Evolutionary conservation across 2,888 invertebrate genomes (phyloP).

Genomic region (Meandrusa payeni): DNA sequence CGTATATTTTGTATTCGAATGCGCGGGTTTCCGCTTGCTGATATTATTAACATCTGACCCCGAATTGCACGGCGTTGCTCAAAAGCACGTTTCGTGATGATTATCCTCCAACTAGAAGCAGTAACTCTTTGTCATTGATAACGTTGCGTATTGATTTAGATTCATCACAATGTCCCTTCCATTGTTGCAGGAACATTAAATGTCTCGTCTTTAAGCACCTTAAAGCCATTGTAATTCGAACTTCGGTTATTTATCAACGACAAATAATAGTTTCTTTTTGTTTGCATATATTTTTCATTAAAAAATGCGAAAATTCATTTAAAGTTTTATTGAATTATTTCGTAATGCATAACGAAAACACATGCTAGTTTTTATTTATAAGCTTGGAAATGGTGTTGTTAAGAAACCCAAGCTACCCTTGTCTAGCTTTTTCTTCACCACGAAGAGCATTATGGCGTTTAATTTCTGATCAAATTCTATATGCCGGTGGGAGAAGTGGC

Average conservation of each 20-base stretch:
- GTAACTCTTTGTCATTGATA: constrained; percentile 19
- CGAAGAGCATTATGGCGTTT: too few species aligned
- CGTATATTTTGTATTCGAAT: constrained; percentile 69
- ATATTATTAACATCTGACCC: constrained; percentile 75
- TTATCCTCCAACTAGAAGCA: constrained; percentile 32
- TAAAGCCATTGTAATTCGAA: constrained; percentile 13
- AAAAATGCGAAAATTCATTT: too few species aligned
- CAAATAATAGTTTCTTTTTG: too few species aligned
- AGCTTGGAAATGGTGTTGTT: too few species aligned
- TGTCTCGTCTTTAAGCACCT: constrained; percentile 7
- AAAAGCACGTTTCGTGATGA: constrained; percentile 29
- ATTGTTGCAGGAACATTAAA: constrained; percentile 16
- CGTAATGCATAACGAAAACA: too few species aligned
- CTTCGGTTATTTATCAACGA: constrained; percentile 11
- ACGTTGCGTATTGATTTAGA: constrained; percentile 15
- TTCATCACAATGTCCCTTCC: constrained; percentile 12
- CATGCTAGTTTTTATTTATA: too few species aligned
- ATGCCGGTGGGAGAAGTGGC: too few species aligned
- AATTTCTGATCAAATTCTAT: too few species aligned
- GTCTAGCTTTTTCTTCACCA: too few species aligned
- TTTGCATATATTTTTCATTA: too few species aligned
- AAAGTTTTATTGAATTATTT: too few species aligned
- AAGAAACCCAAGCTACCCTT: too few species aligned
- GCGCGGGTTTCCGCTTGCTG: constrained; percentile 70
- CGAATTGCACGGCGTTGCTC: constrained; percentile 44